Conservation (phyloP, 2,888 invertebrate genomes). For the Melanophora roralis region DNA sequence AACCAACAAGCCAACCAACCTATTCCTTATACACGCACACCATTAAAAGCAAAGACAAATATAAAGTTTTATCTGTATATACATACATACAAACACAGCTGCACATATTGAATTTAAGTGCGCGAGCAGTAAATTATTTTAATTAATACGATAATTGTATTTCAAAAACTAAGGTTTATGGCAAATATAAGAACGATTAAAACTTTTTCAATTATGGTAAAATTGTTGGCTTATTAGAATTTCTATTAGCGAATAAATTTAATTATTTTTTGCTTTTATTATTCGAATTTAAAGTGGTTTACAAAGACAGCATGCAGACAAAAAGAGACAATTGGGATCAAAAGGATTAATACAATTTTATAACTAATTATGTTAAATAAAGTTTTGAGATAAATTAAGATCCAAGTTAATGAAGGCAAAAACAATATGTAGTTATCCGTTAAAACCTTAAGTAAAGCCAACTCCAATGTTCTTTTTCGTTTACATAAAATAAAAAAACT, state of each 20-base stretch:
- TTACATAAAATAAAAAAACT: no score
- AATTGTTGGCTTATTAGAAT: constrained; percentile 30
- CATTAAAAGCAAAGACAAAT: not conserved
- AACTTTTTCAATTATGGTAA: constrained; percentile 56
- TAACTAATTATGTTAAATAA: no score
- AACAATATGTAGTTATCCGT: no score
- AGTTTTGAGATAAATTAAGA: no score
- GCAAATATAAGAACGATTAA: constrained; percentile 53
- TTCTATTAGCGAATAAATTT: constrained; percentile 30
- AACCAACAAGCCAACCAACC: no score
- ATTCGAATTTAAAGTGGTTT: constrained; percentile 15
- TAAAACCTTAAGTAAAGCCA: no score
- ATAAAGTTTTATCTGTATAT: not conserved
- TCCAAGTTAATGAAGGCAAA: no score
- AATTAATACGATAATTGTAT: constrained; percentile 52
- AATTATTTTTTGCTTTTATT: not conserved
- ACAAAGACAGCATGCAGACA: constrained; percentile 3
- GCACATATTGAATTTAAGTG: not conserved
- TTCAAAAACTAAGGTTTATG: constrained; percentile 39
- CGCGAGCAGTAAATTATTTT: constrained; percentile 21
- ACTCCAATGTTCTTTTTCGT: no score
- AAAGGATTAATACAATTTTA: no score
- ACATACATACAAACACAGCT: not conserved
- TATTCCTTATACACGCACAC: not conserved
- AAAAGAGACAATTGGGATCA: constrained; percentile 16